phyloP scores from a whole-genome alignment of 2,113 vertebrate species.

The Myotis davidii region DNA sequence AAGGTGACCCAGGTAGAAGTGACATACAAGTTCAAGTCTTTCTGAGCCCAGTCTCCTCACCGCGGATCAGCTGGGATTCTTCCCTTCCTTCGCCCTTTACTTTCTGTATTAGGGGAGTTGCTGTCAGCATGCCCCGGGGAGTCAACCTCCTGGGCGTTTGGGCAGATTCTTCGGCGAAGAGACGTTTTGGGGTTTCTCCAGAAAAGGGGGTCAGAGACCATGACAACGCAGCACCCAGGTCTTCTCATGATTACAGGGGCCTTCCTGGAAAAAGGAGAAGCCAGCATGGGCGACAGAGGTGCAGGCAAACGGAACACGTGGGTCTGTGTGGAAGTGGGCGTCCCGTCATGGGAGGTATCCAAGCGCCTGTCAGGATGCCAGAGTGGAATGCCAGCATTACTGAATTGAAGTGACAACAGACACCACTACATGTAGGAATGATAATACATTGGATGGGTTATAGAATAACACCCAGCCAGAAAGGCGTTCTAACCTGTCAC shows the following conservation, averaged over 20 bases:
- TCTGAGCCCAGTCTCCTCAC: not conserved
- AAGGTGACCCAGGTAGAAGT: not conserved
- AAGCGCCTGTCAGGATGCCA: too few relatives aligned
- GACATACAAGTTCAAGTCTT: not conserved
- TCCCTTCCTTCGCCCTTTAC: not conserved
- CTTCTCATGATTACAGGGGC: not conserved
- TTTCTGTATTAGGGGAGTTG: not conserved
- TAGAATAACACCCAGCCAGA: rapidly evolving
- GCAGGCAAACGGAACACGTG: rapidly evolving
- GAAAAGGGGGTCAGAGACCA: not conserved
- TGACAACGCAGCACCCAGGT: not conserved
- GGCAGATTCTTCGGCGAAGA: not conserved
- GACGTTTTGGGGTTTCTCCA: not conserved
- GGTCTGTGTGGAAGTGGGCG: not conserved
- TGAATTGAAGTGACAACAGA: not conserved
- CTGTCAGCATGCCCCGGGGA: not conserved
- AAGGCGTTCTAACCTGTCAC: not conserved
- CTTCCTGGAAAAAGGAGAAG: not conserved
- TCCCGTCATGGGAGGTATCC: not conserved
- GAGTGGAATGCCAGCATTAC: not conserved
- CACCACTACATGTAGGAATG: not conserved
- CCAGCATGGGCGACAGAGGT: rapidly evolving
- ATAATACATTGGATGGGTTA: too few relatives aligned
- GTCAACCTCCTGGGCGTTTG: not conserved
- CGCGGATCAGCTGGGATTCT: rapidly evolving